Evolutionary conservation across 1,140 invertebrate genomes (phyloP).

Genomic region (Charaxes varanes): DNA sequence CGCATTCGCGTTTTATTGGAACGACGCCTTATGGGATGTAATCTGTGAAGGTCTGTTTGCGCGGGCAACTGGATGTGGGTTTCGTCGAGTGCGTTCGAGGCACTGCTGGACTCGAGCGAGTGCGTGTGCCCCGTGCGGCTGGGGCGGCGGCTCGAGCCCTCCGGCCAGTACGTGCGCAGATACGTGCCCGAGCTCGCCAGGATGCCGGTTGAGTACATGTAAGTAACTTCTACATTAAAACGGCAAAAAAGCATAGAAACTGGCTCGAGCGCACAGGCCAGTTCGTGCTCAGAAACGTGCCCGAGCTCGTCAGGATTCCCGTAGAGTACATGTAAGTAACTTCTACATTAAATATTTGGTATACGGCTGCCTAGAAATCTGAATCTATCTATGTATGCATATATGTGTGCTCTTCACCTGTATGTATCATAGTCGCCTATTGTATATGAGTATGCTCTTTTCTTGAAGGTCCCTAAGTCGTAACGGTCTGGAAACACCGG

Average conservation of each 20-base stretch:
- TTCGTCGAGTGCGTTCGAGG: constrained; percentile 82
- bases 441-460: too few species aligned
- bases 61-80: constrained; percentile 90
- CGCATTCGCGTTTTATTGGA: too few species aligned
- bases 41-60: constrained; percentile 82
- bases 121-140: constrained; percentile 81
- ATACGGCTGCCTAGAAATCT: too few species aligned
- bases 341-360: too few species aligned
- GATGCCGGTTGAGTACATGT: constrained; percentile 81
- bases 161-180: constrained; percentile 80
- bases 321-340: constrained; percentile 80
- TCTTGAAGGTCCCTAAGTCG: too few species aligned
- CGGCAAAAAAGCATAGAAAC: too few species aligned
- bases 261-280: constrained; percentile 81
- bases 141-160: constrained; percentile 81
- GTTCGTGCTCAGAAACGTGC: constrained; percentile 82
- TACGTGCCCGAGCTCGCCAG: constrained; percentile 82
- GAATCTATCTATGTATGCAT: too few species aligned
- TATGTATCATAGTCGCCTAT: too few species aligned
- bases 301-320: constrained; percentile 79
- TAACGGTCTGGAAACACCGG: too few species aligned
- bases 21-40: too few species aligned
- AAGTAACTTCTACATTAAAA: constrained; percentile 35
- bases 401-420: too few species aligned
- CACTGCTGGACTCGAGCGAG: constrained; percentile 77